Percentiles rank a stretch among this genome's conserved stretches.
Conservation (phyloP, 2,888 invertebrate species). For the Hetaerina titia region DNA sequence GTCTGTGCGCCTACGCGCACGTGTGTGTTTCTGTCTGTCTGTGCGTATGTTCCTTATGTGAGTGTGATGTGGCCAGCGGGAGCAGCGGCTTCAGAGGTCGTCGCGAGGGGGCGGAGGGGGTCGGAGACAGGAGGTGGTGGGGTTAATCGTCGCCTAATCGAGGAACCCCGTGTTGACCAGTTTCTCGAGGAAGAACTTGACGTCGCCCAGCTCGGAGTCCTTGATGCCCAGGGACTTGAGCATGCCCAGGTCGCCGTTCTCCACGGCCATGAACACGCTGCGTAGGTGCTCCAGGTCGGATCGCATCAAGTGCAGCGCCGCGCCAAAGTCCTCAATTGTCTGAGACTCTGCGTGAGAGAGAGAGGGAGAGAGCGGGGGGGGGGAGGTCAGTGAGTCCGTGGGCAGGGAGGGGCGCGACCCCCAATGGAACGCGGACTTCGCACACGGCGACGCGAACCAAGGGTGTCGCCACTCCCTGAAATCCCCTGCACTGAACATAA, state of each 20-base stretch:
- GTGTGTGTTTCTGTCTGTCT: neutral
- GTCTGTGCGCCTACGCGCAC: neutral
- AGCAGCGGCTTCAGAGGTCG: neutral
- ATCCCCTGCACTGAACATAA: no score
- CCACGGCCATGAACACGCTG: conserved; percentile 96
- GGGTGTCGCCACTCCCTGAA: no score
- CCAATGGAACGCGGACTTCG: no score
- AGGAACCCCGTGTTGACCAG: conserved; percentile 97
- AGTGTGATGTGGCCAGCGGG: neutral
- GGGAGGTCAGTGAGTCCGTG: no score
- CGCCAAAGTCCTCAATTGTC: conserved; percentile 96
- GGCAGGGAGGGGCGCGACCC: no score
- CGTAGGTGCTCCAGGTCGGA: conserved; percentile 95
- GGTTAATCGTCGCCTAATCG: conserved; percentile 80
- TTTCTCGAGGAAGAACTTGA: conserved; percentile 97
- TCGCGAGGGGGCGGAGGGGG: neutral
- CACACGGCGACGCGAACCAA: no score
- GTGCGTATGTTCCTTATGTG: neutral
- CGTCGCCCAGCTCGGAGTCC: conserved; percentile 96
- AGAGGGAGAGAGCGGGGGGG: neutral
- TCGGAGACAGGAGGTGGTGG: neutral
- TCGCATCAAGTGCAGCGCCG: conserved; percentile 90
- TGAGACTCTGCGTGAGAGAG: conserved; percentile 87
- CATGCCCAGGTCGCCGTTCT: conserved; percentile 96
- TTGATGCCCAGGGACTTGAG: conserved; percentile 96